phyloP scores from a whole-genome alignment of 2,888 invertebrate species.

The Hecatera dysodea region DNA sequence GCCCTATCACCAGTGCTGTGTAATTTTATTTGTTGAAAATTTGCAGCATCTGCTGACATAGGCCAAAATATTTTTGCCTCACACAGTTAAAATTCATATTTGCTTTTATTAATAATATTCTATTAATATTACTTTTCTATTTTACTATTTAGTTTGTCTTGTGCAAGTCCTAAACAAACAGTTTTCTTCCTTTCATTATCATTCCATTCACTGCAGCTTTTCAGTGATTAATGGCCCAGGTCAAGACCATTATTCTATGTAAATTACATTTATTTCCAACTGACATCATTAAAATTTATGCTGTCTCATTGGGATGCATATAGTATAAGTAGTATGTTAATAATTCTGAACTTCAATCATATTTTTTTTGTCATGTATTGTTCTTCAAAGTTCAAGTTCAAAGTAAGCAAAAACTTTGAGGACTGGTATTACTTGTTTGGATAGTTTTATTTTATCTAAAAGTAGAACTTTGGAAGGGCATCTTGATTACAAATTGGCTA shows the following conservation, averaged over 20 bases:
- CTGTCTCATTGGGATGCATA: neutral
- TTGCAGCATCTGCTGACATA: no score
- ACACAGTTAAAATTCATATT: no score
- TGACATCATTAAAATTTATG: neutral
- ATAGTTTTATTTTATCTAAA: neutral
- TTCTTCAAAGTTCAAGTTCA: neutral
- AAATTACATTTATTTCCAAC: slow-evolving; percentile 16
- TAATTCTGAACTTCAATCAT: neutral
- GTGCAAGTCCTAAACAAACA: no score
- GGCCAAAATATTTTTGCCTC: no score
- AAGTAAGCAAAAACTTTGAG: neutral
- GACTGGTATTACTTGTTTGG: neutral
- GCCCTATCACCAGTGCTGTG: no score
- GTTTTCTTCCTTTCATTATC: no score
- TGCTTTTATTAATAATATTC: no score
- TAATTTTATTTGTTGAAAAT: no score
- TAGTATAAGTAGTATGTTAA: neutral
- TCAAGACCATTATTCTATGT: slow-evolving; percentile 31
- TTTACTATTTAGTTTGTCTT: no score
- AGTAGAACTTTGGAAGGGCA: neutral
- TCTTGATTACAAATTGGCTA: neutral
- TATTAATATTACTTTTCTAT: no score
- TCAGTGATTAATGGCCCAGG: neutral
- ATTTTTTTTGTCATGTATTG: neutral
- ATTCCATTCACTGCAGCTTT: no score